Conservation (phyloP, 2,888 invertebrate species). For the Graphium colonna region DNA sequence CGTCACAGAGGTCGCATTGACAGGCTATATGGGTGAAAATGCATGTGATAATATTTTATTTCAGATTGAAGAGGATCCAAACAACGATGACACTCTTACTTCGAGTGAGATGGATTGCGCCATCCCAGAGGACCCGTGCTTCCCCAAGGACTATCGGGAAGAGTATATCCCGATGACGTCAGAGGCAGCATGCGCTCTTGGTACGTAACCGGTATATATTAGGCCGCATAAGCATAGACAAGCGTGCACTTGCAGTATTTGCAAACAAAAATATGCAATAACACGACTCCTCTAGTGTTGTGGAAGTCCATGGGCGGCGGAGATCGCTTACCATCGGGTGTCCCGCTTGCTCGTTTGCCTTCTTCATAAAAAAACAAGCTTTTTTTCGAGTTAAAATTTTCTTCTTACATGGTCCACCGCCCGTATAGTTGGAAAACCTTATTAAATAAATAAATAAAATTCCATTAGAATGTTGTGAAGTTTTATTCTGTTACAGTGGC, state of each 20-base stretch:
- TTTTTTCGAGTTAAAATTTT: no score
- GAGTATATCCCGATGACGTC: constrained; percentile 47
- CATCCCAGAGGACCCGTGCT: constrained; percentile 31
- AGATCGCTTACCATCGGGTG: no score
- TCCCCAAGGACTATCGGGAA: constrained; percentile 39
- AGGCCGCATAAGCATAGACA: not conserved
- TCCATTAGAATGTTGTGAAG: not conserved
- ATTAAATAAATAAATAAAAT: not conserved
- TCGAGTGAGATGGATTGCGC: constrained; percentile 46
- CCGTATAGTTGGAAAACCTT: no score
- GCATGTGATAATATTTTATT: no score
- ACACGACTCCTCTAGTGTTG: no score
- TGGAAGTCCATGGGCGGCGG: no score
- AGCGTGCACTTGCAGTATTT: not conserved
- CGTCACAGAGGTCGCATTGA: no score
- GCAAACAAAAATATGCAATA: not conserved
- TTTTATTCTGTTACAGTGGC: constrained; percentile 39
- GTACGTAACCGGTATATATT: constrained; percentile 38
- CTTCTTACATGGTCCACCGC: no score
- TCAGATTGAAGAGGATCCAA: constrained; percentile 55
- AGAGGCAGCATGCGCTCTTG: constrained; percentile 49
- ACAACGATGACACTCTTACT: constrained; percentile 55
- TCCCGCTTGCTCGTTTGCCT: no score
- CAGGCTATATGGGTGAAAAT: no score
- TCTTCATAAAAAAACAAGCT: no score